Base-by-base conservation (phyloP, 2,888 invertebrate genomes). In the Esperia sulphurella region DNA sequence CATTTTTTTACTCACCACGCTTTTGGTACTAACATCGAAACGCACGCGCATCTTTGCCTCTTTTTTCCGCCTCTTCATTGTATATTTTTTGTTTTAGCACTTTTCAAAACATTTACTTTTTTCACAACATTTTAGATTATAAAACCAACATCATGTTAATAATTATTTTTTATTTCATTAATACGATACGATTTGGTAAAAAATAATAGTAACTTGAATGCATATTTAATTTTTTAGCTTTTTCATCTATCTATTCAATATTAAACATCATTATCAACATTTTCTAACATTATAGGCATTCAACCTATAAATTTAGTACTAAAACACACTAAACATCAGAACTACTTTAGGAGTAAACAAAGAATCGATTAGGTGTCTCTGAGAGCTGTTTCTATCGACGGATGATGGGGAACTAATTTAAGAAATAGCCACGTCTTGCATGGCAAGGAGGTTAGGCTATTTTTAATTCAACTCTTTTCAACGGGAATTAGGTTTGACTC, bases 51-150 rank as follows among this genome's bases (percentile, higher is more conserved):
- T 76, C 46, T 73, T 72, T n/a, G 35, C 35, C 35, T 72, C 75
- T 61, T 81, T 83, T 71, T 80, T 84, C 10, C 82, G 73, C 55
- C 70, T 72, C 65, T 79, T 85, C 83, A 85, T 85, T 69, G 69
- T 79, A 41, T 14, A 53, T 21, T 31, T 8, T 5, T 38, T 31
- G 9, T 31, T 46, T 13, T 37, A 13, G 41, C 30, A 38, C 21
- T n/a, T 13, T 35, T 12, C 10, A 8, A 9, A 37, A 47, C 33
- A 29, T 9, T 6, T 14, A 42, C 31, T 48, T 9, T 13, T 12
- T 39, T 5, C 38, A 10, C 33, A 33, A 3, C n/a, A n/a, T 10
- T 8, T 33, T 10, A 33, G 2, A 4, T 33, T 33, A 33, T n/a
- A 33, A 33, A 10, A 10, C 7, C 10, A 33, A 10, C 10, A 33